Percentiles rank a stretch among this genome's conserved stretches.
phyloP scores from a whole-genome alignment of 2,113 vertebrate genomes.

The Dipodomys stephensi region DNA sequence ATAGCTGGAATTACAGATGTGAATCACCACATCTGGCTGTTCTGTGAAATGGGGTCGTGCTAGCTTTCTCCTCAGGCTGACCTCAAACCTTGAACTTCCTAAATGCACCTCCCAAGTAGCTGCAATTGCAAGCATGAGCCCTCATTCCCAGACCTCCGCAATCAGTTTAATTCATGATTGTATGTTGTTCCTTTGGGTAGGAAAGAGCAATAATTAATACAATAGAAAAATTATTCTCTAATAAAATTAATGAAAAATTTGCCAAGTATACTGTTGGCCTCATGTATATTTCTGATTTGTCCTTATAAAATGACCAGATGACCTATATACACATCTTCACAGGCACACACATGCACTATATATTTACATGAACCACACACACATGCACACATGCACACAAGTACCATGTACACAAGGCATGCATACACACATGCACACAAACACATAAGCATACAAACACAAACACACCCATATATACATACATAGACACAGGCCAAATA shows the following conservation, averaged over 20 bases:
- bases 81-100: too few species aligned
- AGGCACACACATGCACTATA: neutral
- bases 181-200: neutral
- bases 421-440: too few species aligned
- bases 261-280: neutral
- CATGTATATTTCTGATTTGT: neutral
- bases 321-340: neutral
- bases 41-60: neutral
- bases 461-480: too few species aligned
- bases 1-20: neutral
- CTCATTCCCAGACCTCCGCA: neutral
- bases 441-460: too few species aligned
- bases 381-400: too few species aligned
- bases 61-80: too few species aligned
- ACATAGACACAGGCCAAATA: too few species aligned
- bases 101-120: too few species aligned
- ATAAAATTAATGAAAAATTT: neutral
- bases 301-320: neutral
- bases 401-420: too few species aligned
- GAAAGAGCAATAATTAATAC: neutral
- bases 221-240: constrained; percentile 1
- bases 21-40: neutral
- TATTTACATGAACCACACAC: neutral
- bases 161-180: neutral
- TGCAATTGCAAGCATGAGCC: too few species aligned